A percentile compares a stretch with the other conserved stretches of the same genome.
phyloP scores from a whole-genome alignment of 2,888 invertebrate genomes.

The Carcina quercana region DNA sequence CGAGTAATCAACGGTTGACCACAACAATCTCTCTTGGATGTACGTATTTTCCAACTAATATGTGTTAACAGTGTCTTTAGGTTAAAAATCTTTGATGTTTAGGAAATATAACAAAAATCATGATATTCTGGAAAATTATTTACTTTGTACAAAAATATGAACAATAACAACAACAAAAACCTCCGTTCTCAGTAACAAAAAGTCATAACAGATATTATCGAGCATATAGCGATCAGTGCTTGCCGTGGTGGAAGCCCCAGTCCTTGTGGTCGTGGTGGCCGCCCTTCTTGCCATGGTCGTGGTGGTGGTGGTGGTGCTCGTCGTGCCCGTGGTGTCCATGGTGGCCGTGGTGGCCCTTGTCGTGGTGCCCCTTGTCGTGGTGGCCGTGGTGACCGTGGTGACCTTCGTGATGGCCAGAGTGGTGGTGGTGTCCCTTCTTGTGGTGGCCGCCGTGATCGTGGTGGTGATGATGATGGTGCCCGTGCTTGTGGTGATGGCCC shows the following conservation, averaged over 20 bases:
- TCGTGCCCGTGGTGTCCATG: constrained; percentile 87
- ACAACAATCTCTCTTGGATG: too few relatives aligned
- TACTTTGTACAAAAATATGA: constrained; percentile 49
- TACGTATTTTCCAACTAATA: too few relatives aligned
- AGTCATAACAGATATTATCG: constrained; percentile 22
- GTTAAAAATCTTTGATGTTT: too few relatives aligned
- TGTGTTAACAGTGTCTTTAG: too few relatives aligned
- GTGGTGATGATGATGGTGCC: constrained; percentile 82
- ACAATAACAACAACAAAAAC: constrained; percentile 47
- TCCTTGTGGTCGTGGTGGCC: constrained; percentile 82
- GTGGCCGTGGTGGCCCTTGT: constrained; percentile 85
- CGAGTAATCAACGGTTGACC: too few relatives aligned
- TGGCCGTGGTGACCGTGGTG: constrained; percentile 87
- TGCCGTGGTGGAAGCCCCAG: constrained; percentile 78
- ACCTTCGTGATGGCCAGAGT: constrained; percentile 84
- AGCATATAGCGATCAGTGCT: constrained; percentile 42
- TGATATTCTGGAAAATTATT: constrained; percentile 18
- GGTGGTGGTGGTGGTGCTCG: constrained; percentile 81
- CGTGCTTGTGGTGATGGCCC: constrained; percentile 87
- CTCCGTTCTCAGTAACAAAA: constrained; percentile 43
- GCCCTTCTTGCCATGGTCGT: constrained; percentile 85
- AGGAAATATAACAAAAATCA: too few relatives aligned
- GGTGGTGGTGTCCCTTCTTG: constrained; percentile 87
- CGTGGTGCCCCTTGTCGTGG: constrained; percentile 86
- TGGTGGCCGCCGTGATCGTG: constrained; percentile 83